Evolutionary conservation across 2,113 vertebrate species (phyloP).

Genomic region (Falco punctatus): DNA sequence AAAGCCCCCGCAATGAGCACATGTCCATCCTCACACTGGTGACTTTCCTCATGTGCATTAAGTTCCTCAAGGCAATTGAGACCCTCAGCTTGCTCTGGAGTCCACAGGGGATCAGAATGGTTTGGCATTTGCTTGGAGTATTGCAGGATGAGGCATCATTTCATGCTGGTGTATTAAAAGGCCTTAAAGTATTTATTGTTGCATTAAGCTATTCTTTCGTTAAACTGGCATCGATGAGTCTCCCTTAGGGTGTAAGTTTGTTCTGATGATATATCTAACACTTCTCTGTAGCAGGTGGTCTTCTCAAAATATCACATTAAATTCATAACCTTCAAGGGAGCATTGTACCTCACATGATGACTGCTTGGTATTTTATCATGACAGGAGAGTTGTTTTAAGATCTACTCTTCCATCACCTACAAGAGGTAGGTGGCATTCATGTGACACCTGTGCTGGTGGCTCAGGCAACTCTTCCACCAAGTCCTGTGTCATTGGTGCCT

Average conservation of each 20-base stretch:
- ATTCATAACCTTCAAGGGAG: conserved; percentile 32
- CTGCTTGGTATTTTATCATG: not conserved
- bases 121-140: not conserved
- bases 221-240: not conserved
- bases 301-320: conserved; percentile 42
- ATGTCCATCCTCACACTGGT: not conserved
- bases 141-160: not conserved
- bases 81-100: not conserved
- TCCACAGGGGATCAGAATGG: not conserved
- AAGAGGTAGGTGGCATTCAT: not conserved
- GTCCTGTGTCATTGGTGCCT: not conserved
- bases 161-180: not conserved
- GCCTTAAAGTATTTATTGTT: conserved; percentile 25
- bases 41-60: not conserved
- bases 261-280: not conserved
- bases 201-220: conserved; percentile 15
- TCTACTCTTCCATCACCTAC: not conserved
- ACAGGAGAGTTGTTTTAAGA: not conserved
- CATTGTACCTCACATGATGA: not conserved
- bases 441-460: not conserved
- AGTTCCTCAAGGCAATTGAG: not conserved
- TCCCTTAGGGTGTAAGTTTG: not conserved
- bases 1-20: not conserved
- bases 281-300: conserved; percentile 9
- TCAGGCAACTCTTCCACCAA: not conserved